phyloP scores from a whole-genome alignment of 2,113 vertebrate genomes.

The Brienomyrus longianalis region DNA sequence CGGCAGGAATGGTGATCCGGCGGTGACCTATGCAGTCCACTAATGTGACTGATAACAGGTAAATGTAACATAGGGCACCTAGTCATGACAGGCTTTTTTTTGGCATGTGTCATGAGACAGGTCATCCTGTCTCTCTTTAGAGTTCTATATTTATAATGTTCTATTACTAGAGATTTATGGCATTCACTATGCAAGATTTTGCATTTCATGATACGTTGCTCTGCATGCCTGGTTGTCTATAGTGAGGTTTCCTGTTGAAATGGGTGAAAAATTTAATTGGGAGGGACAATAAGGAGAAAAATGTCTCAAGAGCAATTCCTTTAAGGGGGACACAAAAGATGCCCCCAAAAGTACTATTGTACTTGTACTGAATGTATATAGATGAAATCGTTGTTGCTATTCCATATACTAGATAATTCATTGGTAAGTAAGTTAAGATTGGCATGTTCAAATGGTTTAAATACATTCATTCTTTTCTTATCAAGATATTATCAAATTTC shows the following conservation, averaged over 20 bases:
- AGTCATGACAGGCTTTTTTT: not conserved
- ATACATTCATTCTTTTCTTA: not conserved
- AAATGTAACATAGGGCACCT: not conserved
- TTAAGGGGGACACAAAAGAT: not conserved
- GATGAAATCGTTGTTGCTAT: too few relatives aligned
- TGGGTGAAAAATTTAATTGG: not conserved
- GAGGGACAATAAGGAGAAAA: not conserved
- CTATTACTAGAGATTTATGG: not conserved
- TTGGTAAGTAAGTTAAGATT: not conserved
- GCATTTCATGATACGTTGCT: not conserved
- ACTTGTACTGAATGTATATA: not conserved
- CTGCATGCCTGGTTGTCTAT: not conserved
- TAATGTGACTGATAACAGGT: not conserved
- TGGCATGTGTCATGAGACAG: not conserved
- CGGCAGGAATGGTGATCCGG: not conserved
- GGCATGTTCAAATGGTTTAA: not conserved
- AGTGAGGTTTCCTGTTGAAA: not conserved
- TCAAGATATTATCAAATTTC: not conserved
- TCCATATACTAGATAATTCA: too few relatives aligned
- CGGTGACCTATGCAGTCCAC: not conserved
- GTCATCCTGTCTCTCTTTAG: not conserved
- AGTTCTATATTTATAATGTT: not conserved
- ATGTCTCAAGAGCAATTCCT: too few relatives aligned
- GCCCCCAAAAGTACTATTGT: not conserved
- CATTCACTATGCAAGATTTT: not conserved